A percentile compares a stretch with the other conserved stretches of the same genome.
These are phyloP conservation scores for Zhuqinia jingwanae DNA, from an alignment of 2,888 invertebrate species.

Conservation along the genomic window DNA sequence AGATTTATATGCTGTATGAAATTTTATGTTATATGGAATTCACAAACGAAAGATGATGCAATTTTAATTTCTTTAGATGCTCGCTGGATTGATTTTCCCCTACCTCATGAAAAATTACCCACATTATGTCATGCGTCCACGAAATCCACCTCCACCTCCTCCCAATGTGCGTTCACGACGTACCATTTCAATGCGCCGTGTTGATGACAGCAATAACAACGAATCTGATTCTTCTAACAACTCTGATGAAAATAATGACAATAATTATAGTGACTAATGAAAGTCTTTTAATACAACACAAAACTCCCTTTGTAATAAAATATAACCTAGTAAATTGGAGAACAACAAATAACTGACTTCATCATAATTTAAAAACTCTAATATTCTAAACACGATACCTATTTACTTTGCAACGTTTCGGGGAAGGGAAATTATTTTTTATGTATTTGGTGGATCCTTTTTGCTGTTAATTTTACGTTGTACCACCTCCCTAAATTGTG, in stretches of 20 bases:
- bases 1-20: background rate
- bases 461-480: slow-evolving; percentile 85
- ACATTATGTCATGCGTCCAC: slow-evolving; percentile 31
- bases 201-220: background rate
- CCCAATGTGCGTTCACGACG: background rate
- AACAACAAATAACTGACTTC: too few species aligned
- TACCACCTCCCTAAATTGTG: slow-evolving; percentile 96
- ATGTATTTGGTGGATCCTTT: slow-evolving; percentile 67
- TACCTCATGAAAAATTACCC: slow-evolving; percentile 32
- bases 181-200: background rate
- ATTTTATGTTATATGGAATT: slow-evolving; percentile 6
- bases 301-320: background rate
- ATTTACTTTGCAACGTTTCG: background rate
- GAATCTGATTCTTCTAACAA: too few species aligned
- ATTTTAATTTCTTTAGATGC: slow-evolving; percentile 25
- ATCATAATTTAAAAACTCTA: background rate
- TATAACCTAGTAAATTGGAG: background rate
- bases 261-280: background rate
- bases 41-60: background rate
- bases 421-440: background rate
- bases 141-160: slow-evolving; percentile 48
- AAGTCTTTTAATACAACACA: background rate
- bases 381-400: background rate
- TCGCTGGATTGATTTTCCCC: slow-evolving; percentile 50
- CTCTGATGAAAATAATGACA: background rate